Evolutionary conservation across 2,113 vertebrate species (phyloP).

Genomic region (Epinephelus cyanopodus): DNA sequence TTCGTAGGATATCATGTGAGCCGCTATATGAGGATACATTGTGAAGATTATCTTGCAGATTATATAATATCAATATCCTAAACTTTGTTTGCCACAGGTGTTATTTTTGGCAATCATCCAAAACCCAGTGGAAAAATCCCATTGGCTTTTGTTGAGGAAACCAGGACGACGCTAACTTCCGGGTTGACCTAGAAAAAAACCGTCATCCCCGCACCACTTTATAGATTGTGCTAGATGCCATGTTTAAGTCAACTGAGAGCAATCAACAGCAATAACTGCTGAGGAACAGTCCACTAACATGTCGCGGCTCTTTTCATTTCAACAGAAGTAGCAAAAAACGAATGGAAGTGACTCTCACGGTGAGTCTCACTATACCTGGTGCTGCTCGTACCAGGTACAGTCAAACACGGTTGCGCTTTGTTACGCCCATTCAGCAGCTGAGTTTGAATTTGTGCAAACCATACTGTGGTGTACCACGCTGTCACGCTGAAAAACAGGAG

Average conservation of each 20-base stretch:
- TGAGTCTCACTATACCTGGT: not conserved
- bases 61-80: no score
- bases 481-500: slow-evolving; percentile 33
- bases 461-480: not conserved
- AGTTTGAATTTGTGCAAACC: slow-evolving; percentile 36
- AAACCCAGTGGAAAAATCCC: no score
- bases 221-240: slow-evolving; percentile 2
- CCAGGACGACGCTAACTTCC: no score
- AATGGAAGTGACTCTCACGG: accelerated
- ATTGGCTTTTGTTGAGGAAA: no score
- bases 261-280: not conserved
- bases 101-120: no score
- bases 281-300: not conserved
- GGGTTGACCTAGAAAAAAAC: no score
- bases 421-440: slow-evolving; percentile 11
- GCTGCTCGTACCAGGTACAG: not conserved
- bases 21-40: no score
- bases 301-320: not conserved
- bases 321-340: not conserved
- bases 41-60: no score
- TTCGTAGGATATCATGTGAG: no score
- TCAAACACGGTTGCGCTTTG: not conserved
- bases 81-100: no score
- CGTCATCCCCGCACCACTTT: no score
- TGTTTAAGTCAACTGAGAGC: not conserved